Evolutionary conservation across 2,113 vertebrate genomes (phyloP), one percentile per base, ranked within the genome.

Genomic region (Galeopterus variegatus): DNA sequence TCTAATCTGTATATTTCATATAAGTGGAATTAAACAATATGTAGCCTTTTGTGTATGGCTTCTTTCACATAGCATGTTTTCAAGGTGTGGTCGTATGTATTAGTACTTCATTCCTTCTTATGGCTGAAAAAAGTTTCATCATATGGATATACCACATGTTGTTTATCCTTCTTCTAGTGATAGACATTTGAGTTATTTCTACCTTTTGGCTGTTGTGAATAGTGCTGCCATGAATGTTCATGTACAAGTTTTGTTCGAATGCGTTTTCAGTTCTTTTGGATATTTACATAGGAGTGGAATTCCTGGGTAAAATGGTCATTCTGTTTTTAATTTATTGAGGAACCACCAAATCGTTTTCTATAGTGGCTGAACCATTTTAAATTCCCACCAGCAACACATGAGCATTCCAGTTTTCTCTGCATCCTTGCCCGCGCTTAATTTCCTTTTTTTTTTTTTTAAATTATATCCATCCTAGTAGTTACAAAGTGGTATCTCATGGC

Each of bases 61-160:
- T 88, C 54, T 84, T 84, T 72, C 52, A 73, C 85, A 88, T 64
- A 84, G 56, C 58, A n/a, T 92, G 24, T 79, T 88, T 77, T 81
- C 8, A 14, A 81, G 60, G n/a, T 62, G 79, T 60, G 15, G 84
- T 62, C 1, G 1, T 26, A 31, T 96, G 23, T 69, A 31, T 52
- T 13, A 70, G 28, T 54, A 64, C 13, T 84, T 94, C 26, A 76
- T 85, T 73, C n/a, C n/a, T 90, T 83, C 90, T 96, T 41, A 52
- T 67, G 28, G 60, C 45, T 76, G 26, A 58, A 18, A 15, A 88
- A 60, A 33, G 84, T 5, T 95, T 64, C 8, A 73, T n/a, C 26
- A 21, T 45, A 14, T 67, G 14, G 52, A 41, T 62, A 18, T 5
- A 36, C 24, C 17, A 58, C 36, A 62, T 81, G 94, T 92, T 93